Conservation (phyloP, 2,113 vertebrate genomes). For the Rhea americana region DNA sequence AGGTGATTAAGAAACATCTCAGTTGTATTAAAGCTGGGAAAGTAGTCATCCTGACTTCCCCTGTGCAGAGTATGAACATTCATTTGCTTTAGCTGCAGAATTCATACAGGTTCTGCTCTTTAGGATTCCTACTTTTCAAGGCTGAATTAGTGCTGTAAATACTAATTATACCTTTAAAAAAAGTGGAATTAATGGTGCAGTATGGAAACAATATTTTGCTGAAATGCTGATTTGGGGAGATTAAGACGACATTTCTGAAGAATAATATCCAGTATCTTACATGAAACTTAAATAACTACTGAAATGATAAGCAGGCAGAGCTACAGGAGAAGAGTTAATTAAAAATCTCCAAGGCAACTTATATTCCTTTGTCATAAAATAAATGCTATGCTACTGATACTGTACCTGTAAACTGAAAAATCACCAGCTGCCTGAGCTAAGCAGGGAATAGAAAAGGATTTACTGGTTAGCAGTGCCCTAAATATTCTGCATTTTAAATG, state of each 20-base stretch:
- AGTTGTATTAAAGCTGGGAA: neutral
- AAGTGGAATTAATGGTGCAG: neutral
- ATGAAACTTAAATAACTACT: constrained; percentile 66
- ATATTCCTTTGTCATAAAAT: constrained; percentile 71
- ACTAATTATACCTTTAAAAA: constrained; percentile 15
- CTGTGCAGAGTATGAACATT: neutral
- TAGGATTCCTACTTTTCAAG: neutral
- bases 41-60: neutral
- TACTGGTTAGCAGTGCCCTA: constrained; percentile 5
- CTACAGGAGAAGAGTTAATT: constrained; percentile 75
- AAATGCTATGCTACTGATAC: constrained; percentile 59
- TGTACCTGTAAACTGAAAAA: constrained; percentile 69
- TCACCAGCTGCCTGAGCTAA: constrained; percentile 34
- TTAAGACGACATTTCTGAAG: constrained; percentile 60
- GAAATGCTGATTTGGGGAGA: constrained; percentile 69
- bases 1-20: neutral
- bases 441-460: constrained; percentile 31
- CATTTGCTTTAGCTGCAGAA: neutral
- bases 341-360: constrained; percentile 78
- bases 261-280: constrained; percentile 71
- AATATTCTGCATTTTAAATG: constrained; percentile 35
- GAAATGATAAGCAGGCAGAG: constrained; percentile 70
- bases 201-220: constrained; percentile 36
- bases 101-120: neutral
- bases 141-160: constrained; percentile 6